Evolutionary conservation across 2,888 invertebrate species (phyloP), one percentile per base, ranked within the genome.

Genomic region (Chelonus formosanus): DNA sequence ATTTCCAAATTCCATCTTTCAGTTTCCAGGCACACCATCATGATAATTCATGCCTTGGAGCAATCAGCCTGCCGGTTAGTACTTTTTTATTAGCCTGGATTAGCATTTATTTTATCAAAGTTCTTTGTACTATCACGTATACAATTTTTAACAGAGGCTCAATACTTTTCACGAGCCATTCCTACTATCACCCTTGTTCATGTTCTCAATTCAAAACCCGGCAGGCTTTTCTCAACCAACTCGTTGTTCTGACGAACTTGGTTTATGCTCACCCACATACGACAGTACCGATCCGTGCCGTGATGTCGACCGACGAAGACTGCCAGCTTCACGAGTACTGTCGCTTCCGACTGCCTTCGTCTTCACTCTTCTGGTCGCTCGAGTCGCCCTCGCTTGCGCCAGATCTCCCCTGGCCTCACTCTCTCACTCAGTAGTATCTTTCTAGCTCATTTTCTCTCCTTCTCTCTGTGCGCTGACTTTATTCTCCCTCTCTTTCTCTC

Each of bases 371-470:
- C 52, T 54, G 36, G 10, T 59, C 65, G 57, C 31, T 32, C 63
- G 52, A 31, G 50, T 59, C 66, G 67, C 59, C 60, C 65, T 54
- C 65, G 34, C 61, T 48, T 62, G 44, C 58, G 64, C 63, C 64
- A 20, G 63, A 52, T 55, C 67, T 48, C 48, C 35, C 57, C 58
- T 47, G 43, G 48, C 61, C 58, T 56, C 54, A 48, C 48, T 59
- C 53, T 59, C 53, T 47, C 62, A 62, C 55, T 44, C 35, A 58
- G 43, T 60, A 48, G 54, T 61, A 45, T 56, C 47, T 43, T 52
- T 56, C 55, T 66, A 57, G 64, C 52, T 52, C 34, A 8, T 48
- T 54, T 59, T 61, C 69, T 70, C 68, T 65, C 67, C 67, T 63
- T 67, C 65, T 66, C 20, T 20, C 20, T 20, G 20, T 2, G 20